Evolutionary conservation across 2,113 vertebrate species (phyloP), one percentile per base, ranked within the genome.

Genomic region (Serinus canaria): DNA sequence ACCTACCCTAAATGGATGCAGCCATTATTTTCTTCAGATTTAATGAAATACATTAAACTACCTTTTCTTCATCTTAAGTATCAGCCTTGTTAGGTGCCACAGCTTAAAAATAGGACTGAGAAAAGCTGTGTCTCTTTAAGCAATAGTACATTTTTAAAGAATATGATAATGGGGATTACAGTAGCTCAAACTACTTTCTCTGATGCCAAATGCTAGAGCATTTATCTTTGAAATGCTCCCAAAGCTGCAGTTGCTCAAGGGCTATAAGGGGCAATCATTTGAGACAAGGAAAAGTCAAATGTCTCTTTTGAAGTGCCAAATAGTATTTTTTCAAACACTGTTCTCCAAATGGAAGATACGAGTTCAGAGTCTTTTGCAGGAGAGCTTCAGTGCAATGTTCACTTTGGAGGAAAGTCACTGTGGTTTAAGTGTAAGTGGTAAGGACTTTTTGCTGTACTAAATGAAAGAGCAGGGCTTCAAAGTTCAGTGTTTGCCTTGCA

Each of bases 171-270:
- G 39, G 53, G 25, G 33, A 70, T 83, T 83, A 33, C 30, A 67
- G 70, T 28, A 68, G 59, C 56, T 81, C 83, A 85, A 59, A 72
- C 62, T 90, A 31, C 68, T 84, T 74, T 68, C 76, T 87, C 66
- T 37, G 58, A 75, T 70, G 74, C 28, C 24, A 82, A 82, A 75
- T 37, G 49, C 41, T 75, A 37, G 15, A 81, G 21, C n/a, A 28
- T 91, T 92, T 92, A 28, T 62, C 67, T 95, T 91, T 84, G 79
- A 94, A 96, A 90, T 47, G 44, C 41, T 96, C 86, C 80, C 68
- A 60, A 88, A 86, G 58, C 87, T 91, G 64, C 83, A 31, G 44
- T 88, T 82, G 78, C 92, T 92, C 28, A 76, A 62, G 80, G 83
- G 66, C 76, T 89, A 2, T 55, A 67, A 91, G 56, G 35, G 55